Percentiles rank a stretch among this genome's conserved stretches.
Evolutionary conservation across 2,888 invertebrate species (phyloP).

Genomic region (Penaeus monodon): DNA sequence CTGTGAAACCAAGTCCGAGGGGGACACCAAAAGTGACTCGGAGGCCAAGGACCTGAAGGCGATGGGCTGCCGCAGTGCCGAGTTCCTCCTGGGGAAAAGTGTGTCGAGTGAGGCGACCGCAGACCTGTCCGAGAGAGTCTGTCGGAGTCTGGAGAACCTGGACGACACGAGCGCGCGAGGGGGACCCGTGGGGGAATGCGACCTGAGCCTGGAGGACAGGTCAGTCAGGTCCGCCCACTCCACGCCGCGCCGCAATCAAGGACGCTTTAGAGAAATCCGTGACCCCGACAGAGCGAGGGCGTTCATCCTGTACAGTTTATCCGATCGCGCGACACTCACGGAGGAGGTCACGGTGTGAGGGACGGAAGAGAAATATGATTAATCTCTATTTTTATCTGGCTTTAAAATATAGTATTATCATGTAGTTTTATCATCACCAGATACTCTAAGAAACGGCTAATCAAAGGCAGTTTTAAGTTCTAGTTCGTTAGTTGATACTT

Average conservation of each 20-base stretch:
- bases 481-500: too few relatives aligned
- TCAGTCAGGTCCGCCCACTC: slow-evolving; percentile 50
- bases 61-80: slow-evolving; percentile 22
- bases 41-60: slow-evolving; percentile 5
- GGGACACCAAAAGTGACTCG: not conserved
- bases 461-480: too few relatives aligned
- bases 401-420: too few relatives aligned
- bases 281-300: slow-evolving; percentile 54
- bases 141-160: slow-evolving; percentile 43
- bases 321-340: slow-evolving; percentile 48
- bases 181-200: not conserved
- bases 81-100: slow-evolving; percentile 26
- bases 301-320: slow-evolving; percentile 44
- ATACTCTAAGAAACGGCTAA: too few relatives aligned
- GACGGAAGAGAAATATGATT: not conserved
- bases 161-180: slow-evolving; percentile 24
- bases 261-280: slow-evolving; percentile 38
- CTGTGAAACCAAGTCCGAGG: slow-evolving; percentile 6
- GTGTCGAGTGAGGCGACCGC: slow-evolving; percentile 21
- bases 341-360: slow-evolving; percentile 53
- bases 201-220: slow-evolving; percentile 39
- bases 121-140: slow-evolving; percentile 39
- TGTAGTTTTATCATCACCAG: too few relatives aligned
- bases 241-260: slow-evolving; percentile 33
- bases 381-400: too few relatives aligned